Base-by-base conservation (phyloP, 2,113 vertebrate species). In the Eretmochelys imbricata region DNA sequence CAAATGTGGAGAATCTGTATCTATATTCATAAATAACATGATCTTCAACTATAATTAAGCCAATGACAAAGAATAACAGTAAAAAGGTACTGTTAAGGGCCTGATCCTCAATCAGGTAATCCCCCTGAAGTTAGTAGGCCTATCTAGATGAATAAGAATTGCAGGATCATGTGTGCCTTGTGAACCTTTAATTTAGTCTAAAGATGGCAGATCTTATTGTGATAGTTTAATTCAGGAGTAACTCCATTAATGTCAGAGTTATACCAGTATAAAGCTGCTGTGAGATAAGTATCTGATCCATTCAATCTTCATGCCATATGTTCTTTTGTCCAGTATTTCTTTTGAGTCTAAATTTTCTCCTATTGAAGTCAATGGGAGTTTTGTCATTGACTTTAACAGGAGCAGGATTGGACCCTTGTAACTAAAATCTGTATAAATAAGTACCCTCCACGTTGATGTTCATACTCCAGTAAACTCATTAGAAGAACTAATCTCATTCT, bases 401-500 rank as follows among this genome's bases (percentile, higher is more conserved):
- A 76, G 38, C 35, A 89, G 72, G 82, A 62, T 13, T 80, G 79
- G 49, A 54, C 17, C 19, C 50, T 29, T 59, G 57, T 57, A 80
- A 49, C 0, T 2, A 82, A 91, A 96, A 84, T 42, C 53, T 46
- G 3, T 62, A 25, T 82, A 82, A 69, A 35, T 69, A 72, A 72
- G 65, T 85, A 91, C 24, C 48, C 51, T 96, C 79, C 54, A 14
- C 20, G 5, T 0, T 59, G 81, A 83, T 79, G 79, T 92, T 94
- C 90, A 92, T 87, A 89, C n/a, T 87, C 65, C 85, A 89, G 54
- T 76, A 91, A 96, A 89, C 84, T 90, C 90, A 89, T 94, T 88
- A 93, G 89, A 88, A 93, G 93, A 93, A 48, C 8, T 54, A 87
- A 95, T 92, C 96, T 96, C 86, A 91, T 95, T 92, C 92, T 95